phyloP scores from a whole-genome alignment of 2,797 vertebrate genomes.

The Bufotes viridis region DNA sequence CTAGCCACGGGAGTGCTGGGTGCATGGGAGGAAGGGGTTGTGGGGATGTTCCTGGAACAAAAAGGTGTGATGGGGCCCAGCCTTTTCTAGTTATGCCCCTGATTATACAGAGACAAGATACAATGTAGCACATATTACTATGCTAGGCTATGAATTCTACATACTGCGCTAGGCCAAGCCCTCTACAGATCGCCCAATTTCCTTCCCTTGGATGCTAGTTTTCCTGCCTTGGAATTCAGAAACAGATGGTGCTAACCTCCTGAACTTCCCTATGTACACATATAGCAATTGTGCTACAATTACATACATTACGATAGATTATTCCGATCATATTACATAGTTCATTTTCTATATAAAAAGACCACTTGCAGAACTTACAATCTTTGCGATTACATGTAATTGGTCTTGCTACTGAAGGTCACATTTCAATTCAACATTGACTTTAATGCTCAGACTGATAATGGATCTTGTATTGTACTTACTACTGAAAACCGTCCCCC shows the following conservation, averaged over 20 bases:
- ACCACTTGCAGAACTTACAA: not conserved
- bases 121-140: too few relatives aligned
- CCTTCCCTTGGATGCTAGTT: not conserved
- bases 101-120: too few relatives aligned
- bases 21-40: too few relatives aligned
- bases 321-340: not conserved
- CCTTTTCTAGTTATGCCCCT: too few relatives aligned
- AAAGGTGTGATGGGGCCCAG: too few relatives aligned
- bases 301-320: not conserved
- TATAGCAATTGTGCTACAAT: not conserved
- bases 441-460: slow-evolving; percentile 4
- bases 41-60: too few relatives aligned
- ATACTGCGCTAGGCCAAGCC: not conserved
- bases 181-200: not conserved
- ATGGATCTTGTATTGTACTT: slow-evolving; percentile 13
- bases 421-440: slow-evolving; percentile 5
- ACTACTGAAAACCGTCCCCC: not conserved
- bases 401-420: slow-evolving; percentile 2
- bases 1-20: too few relatives aligned
- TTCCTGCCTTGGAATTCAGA: not conserved
- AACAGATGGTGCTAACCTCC: not conserved
- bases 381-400: not conserved
- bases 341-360: not conserved
- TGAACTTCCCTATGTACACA: not conserved
- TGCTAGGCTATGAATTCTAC: too few relatives aligned